Evolutionary conservation across 2,888 invertebrate genomes (phyloP).

Genomic region (Ennomos erosarius): DNA sequence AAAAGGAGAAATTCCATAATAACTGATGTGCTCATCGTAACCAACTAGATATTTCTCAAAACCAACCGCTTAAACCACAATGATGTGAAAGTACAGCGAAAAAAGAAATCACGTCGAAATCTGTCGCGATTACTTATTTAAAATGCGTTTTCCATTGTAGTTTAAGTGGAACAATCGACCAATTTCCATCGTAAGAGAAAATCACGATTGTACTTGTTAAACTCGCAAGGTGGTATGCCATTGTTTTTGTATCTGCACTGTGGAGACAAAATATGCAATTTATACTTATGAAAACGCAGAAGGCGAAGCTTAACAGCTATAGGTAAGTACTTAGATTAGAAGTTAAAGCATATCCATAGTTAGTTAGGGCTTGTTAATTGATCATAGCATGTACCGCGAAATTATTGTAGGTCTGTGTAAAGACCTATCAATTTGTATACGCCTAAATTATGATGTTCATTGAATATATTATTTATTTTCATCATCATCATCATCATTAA

Average conservation of each 20-base stretch:
- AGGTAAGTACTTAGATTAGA: too few species aligned
- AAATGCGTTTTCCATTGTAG: conserved; percentile 48
- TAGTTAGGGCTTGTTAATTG: too few species aligned
- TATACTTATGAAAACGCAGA: not conserved
- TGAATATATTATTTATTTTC: too few species aligned
- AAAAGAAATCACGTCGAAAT: conserved; percentile 38
- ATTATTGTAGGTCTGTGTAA: too few species aligned
- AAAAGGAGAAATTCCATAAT: too few species aligned
- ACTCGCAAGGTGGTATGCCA: conserved; percentile 2
- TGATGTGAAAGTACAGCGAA: conserved; percentile 36
- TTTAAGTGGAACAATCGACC: conserved; percentile 50
- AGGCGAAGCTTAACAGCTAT: too few species aligned
- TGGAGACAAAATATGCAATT: conserved; percentile 4
- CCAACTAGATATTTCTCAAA: conserved; percentile 13
- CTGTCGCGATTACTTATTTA: conserved; percentile 37
- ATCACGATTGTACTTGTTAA: conserved; percentile 12
- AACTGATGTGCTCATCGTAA: not conserved
- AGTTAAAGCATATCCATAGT: too few species aligned
- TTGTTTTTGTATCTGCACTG: conserved; percentile 15
- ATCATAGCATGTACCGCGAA: too few species aligned
- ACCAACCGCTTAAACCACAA: conserved; percentile 14
- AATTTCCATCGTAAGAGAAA: conserved; percentile 41
- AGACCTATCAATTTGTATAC: too few species aligned
- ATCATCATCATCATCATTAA: too few species aligned
- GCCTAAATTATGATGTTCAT: too few species aligned